Evolutionary conservation across 2,113 vertebrate genomes (phyloP), one percentile per base, ranked within the genome.

Genomic region (Struthidea cinerea): DNA sequence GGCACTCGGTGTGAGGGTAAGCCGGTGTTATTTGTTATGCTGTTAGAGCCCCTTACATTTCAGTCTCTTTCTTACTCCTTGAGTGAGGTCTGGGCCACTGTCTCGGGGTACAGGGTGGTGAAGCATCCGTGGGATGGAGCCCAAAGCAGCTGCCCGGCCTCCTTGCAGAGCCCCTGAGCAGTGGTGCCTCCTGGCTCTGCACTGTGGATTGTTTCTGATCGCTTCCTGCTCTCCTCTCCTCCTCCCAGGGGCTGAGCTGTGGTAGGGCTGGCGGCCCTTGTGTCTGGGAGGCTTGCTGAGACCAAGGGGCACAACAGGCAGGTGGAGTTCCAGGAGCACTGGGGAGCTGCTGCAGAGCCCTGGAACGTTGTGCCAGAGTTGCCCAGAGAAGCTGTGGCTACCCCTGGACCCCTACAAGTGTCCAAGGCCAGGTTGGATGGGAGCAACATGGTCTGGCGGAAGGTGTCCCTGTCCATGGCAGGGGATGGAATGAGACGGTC

Each of bases 151-250:
- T 3, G 3, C 50, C 20, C 17, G 32, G 11, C 6, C 10, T 42
- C 11, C 23, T 52, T 5, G 1, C 50, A 60, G 76, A 60, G 59
- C 44, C 41, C 24, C 63, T 23, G 63, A 47, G 71, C 41, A n/a
- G 32, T 33, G 55, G 2, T 33, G 42, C 16, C 47, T 69, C 56
- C 55, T 27, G 49, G 55, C 27, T 75, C 75, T 61, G 60, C 0
- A 1, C 12, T 61, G 18, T 8, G 11, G 3, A 6, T 9, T 39
- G 13, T 42, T 74, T 28, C 19, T 30, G 11, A 6, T 33, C 0
- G 0, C 28, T 55, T 5, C 16, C 20, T 49, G 61, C 57, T 64
- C 37, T 33, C 26, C 41, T 41, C 50, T 50, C 26, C 12, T 3
- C 6, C 11, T 23, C 56, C 35, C 73, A 20, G 35, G n/a, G 30